phyloP scores from a whole-genome alignment of 2,797 vertebrate genomes.

The Okamejei kenojei region DNA sequence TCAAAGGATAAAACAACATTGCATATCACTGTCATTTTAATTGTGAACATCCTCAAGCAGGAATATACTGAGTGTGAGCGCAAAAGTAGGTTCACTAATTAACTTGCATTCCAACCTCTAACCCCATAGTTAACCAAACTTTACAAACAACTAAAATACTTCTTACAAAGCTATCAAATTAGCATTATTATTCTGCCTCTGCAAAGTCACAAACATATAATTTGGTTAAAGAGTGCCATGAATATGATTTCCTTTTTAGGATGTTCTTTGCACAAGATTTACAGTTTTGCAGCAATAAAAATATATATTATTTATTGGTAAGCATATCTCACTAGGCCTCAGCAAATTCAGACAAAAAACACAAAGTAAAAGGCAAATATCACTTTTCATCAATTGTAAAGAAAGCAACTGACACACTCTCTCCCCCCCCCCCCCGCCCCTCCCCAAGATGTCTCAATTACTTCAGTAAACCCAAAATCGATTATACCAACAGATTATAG shows the following conservation, averaged over 20 bases:
- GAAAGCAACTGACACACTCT: neutral
- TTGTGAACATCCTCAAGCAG: neutral
- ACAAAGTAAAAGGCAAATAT: neutral
- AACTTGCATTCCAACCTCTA: slow-evolving; percentile 11
- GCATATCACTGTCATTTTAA: neutral
- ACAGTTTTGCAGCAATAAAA: neutral
- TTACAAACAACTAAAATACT: neutral
- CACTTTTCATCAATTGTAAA: slow-evolving; percentile 19
- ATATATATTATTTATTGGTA: neutral
- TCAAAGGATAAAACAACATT: neutral
- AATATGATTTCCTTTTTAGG: neutral
- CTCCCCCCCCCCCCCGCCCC: neutral
- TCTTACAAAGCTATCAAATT: neutral
- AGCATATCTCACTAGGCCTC: neutral
- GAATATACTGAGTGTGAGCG: neutral
- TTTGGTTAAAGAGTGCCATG: neutral
- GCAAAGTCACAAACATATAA: neutral
- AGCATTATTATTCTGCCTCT: neutral
- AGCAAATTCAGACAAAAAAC: neutral
- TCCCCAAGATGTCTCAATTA: neutral
- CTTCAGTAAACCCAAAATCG: neutral
- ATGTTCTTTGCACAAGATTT: neutral
- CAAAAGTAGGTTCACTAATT: neutral
- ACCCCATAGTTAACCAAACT: no score
- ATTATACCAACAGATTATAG: slow-evolving; percentile 6